phyloP scores from a whole-genome alignment of 2,113 vertebrate genomes.

The Tor tambroides region DNA sequence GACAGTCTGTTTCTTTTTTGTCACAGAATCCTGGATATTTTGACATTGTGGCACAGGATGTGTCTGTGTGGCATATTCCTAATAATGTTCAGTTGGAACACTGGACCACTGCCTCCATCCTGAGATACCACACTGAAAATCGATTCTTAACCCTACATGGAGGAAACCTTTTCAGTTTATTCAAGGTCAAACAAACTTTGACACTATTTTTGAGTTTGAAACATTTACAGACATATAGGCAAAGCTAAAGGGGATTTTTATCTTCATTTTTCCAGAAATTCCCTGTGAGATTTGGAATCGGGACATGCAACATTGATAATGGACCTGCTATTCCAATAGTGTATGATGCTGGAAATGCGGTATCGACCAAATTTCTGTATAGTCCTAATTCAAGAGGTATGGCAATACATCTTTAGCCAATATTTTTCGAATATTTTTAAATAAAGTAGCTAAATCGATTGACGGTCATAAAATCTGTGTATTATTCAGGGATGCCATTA shows the following conservation, averaged over 20 bases:
- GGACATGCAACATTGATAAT: conserved; percentile 10
- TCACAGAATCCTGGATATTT: conserved; percentile 18
- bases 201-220: neutral
- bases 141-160: neutral
- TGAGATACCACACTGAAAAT: neutral
- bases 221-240: neutral
- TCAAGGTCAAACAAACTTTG: neutral
- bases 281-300: conserved; percentile 12
- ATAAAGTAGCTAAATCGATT: neutral
- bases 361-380: conserved; percentile 5
- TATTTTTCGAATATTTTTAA: neutral
- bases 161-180: neutral
- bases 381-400: neutral
- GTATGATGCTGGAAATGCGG: conserved; percentile 53
- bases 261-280: neutral
- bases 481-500: neutral
- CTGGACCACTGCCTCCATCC: neutral
- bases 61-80: conserved; percentile 14
- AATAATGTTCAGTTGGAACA: neutral
- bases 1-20: too few species aligned
- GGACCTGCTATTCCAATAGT: conserved; percentile 56
- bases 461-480: neutral
- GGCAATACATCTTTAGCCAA: neutral
- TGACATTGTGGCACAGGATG: neutral
- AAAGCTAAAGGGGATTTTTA: neutral